Conservation (phyloP, 2,888 invertebrate species). For the Phortica magna region DNA sequence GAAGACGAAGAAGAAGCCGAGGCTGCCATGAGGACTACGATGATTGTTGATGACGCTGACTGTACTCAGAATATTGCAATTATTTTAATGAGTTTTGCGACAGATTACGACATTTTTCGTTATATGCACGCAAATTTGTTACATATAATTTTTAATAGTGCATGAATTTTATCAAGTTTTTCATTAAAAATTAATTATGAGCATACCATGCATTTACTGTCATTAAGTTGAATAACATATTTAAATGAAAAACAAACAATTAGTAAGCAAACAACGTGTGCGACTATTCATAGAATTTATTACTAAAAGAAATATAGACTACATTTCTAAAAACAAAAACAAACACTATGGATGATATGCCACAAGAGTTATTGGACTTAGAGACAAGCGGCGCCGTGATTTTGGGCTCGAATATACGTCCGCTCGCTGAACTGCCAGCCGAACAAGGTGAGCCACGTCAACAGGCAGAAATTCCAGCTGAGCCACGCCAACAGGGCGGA, state of each 20-base stretch:
- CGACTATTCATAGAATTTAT: neutral
- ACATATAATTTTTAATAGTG: constrained; percentile 56
- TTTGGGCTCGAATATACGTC: neutral
- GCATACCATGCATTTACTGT: constrained; percentile 6
- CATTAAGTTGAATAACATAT: neutral
- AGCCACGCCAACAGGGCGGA: too few relatives aligned
- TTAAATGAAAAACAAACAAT: too few relatives aligned
- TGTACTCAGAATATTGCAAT: constrained; percentile 64
- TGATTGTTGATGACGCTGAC: neutral
- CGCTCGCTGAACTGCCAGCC: neutral
- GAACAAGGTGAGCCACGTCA: neutral
- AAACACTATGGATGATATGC: neutral
- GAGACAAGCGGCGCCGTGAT: neutral
- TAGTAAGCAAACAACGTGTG: neutral
- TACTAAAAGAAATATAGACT: neutral
- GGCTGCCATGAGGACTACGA: neutral
- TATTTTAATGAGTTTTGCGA: constrained; percentile 70
- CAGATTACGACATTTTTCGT: constrained; percentile 52
- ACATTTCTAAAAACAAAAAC: neutral
- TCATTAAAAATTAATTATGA: constrained; percentile 34
- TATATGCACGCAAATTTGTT: neutral
- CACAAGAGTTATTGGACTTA: neutral
- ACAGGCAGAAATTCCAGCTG: neutral
- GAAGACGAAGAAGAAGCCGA: neutral
- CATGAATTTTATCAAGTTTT: constrained; percentile 41